Percentiles rank a stretch among this genome's conserved stretches.
These are phyloP conservation scores for Morpho helenor DNA, from an alignment of 2,888 invertebrate species.

Conservation along the genomic window DNA sequence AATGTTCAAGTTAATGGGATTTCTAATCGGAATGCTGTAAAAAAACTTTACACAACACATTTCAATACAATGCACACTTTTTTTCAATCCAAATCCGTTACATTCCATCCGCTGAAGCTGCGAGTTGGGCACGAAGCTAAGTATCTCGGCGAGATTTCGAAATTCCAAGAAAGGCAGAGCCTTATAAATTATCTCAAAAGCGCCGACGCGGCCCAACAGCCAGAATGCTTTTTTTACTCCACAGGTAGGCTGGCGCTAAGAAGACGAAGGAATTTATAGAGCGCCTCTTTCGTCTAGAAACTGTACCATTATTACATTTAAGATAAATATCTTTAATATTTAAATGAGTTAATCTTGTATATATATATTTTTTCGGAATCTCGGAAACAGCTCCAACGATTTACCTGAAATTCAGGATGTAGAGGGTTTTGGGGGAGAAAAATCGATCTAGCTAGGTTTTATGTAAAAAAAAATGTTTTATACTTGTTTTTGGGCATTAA, in stretches of 20 bases:
- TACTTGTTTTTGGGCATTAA: too few species aligned
- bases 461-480: too few species aligned
- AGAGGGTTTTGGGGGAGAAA: too few species aligned
- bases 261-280: constrained; percentile 70
- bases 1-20: too few species aligned
- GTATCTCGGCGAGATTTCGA: constrained; percentile 71
- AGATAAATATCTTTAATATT: not conserved
- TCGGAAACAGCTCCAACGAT: too few species aligned
- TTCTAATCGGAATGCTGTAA: not conserved
- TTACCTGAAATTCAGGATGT: too few species aligned
- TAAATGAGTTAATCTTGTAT: too few species aligned
- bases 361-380: too few species aligned
- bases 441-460: too few species aligned
- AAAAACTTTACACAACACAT: constrained; percentile 43
- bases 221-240: constrained; percentile 74
- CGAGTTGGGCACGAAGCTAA: constrained; percentile 49
- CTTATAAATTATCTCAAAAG: constrained; percentile 79
- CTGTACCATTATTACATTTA: constrained; percentile 5
- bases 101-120: constrained; percentile 70
- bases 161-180: constrained; percentile 77
- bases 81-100: constrained; percentile 71
- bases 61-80: constrained; percentile 61
- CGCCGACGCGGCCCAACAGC: constrained; percentile 73
- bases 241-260: constrained; percentile 78
- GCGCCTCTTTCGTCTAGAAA: constrained; percentile 27